Base-by-base conservation (phyloP, 2,797 vertebrate species). In the Myiotriccus ornatus region DNA sequence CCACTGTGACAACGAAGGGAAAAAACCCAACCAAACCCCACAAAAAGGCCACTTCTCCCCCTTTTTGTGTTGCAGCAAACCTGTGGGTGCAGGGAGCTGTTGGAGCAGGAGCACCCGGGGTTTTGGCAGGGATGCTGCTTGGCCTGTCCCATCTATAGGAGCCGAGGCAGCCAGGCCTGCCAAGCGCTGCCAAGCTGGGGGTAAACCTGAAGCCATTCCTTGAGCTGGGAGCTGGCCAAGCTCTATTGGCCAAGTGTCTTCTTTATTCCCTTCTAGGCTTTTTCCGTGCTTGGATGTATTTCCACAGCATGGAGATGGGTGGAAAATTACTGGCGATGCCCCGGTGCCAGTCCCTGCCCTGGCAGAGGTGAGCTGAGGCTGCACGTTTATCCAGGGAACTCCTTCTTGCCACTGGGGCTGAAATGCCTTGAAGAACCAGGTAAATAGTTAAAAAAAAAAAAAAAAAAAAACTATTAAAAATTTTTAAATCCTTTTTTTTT, bases 181-280 rank as follows among this genome's bases (percentile, higher is more conserved):
- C 67, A 71, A 78, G 74, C 7, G 13, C 56, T 0, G 2, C 43
- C 8, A 64, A 93, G 84, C 71, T 91, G 73, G 53, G 79, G 75
- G 70, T 76, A 63, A 96, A 93, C 95, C 91, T 82, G 87, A 87
- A 67, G 81, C 84, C 0, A 0, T 77, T 93, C 84, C 81, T 89
- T 22, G 21, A n/a, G 63, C 39, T 95, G 94, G 89, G 75, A 93
- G 47, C 60, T 0, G 0, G 92, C 95, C 95, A 96, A 63, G 64
- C 37, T 34, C 22, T 25, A 8, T 43, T 25, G 52, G 92, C 91
- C 92, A 93, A 96, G 91, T 65, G 62, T 93, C 94, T 90, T 92
- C 89, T 84, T 90, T 78, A 85, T 75, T 93, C 83, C 76, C 95
- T 93, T 84, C 94, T 43, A 84, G 94, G 93, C 87, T 91, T 96